Evolutionary conservation across 1,140 invertebrate species (phyloP).

Genomic region (Popillia japonica): DNA sequence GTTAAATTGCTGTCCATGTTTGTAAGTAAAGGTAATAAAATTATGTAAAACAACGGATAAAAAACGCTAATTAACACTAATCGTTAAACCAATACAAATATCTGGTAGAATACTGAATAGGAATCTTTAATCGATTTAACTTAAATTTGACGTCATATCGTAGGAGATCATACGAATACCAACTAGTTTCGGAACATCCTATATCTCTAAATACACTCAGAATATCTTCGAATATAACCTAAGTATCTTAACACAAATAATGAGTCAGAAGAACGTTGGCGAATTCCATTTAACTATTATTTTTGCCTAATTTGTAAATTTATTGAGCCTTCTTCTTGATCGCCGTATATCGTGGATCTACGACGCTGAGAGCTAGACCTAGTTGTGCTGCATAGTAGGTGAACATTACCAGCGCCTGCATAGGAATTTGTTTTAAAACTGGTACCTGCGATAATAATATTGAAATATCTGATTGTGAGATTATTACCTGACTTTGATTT

Average conservation of each 20-base stretch:
- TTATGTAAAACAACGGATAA: too few relatives aligned
- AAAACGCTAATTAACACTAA: too few relatives aligned
- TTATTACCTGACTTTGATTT: slow-evolving; percentile 20
- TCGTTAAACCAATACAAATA: too few relatives aligned
- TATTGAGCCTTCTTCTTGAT: not conserved
- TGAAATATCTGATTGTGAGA: not conserved
- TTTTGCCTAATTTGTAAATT: not conserved
- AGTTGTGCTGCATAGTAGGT: slow-evolving; percentile 35
- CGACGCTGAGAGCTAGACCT: slow-evolving; percentile 22
- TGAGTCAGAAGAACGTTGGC: not conserved
- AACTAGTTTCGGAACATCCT: not conserved
- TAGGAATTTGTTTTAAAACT: not conserved
- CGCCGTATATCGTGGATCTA: not conserved
- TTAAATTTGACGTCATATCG: too few relatives aligned
- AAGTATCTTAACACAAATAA: too few relatives aligned
- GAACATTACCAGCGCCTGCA: slow-evolving; percentile 23
- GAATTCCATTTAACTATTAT: not conserved
- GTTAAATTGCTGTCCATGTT: too few relatives aligned
- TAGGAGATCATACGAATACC: not conserved
- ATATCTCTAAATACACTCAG: not conserved
- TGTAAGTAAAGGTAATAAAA: too few relatives aligned
- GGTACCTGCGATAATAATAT: not conserved
- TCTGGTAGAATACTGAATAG: not conserved
- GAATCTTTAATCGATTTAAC: not conserved
- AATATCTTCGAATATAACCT: not conserved